Percentiles rank a stretch among this genome's conserved stretches.
Conservation (phyloP, 2,888 invertebrate genomes). For the Drosophila anomalata region DNA sequence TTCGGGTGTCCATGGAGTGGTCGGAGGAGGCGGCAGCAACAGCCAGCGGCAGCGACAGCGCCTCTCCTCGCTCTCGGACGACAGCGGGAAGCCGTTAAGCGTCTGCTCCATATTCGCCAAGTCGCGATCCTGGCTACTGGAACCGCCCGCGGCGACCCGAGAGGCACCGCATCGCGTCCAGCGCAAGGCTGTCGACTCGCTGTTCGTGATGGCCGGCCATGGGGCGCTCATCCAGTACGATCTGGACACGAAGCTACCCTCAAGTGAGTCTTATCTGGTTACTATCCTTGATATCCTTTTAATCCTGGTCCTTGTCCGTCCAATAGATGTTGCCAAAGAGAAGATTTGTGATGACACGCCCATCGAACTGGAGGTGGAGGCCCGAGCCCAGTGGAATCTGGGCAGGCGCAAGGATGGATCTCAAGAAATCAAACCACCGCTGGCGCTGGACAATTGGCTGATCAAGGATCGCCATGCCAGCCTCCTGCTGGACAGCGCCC, state of each 20-base stretch:
- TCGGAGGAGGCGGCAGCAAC: conserved; percentile 80
- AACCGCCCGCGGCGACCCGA: conserved; percentile 84
- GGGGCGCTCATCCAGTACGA: conserved; percentile 95
- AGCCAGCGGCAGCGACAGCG: conserved; percentile 86
- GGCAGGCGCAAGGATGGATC: conserved; percentile 85
- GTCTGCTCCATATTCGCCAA: conserved; percentile 92
- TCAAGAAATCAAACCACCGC: conserved; percentile 90
- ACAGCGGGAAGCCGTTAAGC: conserved; percentile 88
- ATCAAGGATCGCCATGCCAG: conserved; percentile 84
- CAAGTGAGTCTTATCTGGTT: conserved; percentile 64
- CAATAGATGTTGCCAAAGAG: conserved; percentile 90
- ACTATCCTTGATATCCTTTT: no score
- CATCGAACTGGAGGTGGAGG: conserved; percentile 93
- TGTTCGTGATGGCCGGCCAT: conserved; percentile 95
- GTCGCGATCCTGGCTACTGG: conserved; percentile 88
- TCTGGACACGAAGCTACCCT: conserved; percentile 90
- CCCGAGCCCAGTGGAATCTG: conserved; percentile 95
- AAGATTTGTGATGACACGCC: conserved; percentile 93
- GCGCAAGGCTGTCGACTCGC: conserved; percentile 89
- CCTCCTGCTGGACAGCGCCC: conserved; percentile 78
- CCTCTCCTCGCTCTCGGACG: conserved; percentile 89
- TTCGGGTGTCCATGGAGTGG: conserved; percentile 29
- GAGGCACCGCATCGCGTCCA: conserved; percentile 83
- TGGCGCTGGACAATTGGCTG: conserved; percentile 89
- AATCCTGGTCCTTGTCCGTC: not conserved